A percentile compares a stretch with the other conserved stretches of the same genome.
Evolutionary conservation across 1,140 invertebrate species (phyloP).

Genomic region (Ips nitidus): DNA sequence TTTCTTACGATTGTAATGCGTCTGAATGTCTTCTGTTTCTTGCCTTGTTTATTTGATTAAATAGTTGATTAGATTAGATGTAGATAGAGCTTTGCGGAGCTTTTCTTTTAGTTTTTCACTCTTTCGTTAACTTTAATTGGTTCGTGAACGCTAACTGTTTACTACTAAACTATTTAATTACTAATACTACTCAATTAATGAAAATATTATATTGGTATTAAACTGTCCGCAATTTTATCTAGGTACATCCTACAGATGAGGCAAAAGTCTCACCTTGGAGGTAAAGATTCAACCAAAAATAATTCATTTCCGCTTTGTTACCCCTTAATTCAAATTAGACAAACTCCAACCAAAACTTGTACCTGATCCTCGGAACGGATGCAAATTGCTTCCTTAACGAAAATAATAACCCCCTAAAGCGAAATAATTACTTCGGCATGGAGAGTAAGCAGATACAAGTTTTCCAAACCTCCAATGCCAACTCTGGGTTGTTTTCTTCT

Average conservation of each 20-base stretch:
- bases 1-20: conserved; percentile 15
- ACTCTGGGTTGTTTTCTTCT: conserved; percentile 18
- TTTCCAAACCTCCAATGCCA: conserved; percentile 20
- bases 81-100: conserved; percentile 1
- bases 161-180: too few species aligned
- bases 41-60: conserved; percentile 29
- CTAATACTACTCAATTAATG: too few species aligned
- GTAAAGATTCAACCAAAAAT: conserved; percentile 2
- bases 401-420: conserved; percentile 37
- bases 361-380: conserved; percentile 32
- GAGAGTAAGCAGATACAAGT: conserved; percentile 24
- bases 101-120: not conserved
- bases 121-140: too few species aligned
- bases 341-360: conserved; percentile 34
- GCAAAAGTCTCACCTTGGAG: too few species aligned
- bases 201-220: too few species aligned
- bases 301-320: conserved; percentile 22
- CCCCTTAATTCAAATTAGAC: conserved; percentile 32
- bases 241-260: too few species aligned
- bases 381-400: conserved; percentile 39
- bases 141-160: too few species aligned
- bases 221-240: too few species aligned
- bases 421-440: conserved; percentile 33
- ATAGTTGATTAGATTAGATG: conserved; percentile 14
- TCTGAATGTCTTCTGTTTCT: conserved; percentile 21